phyloP scores from a whole-genome alignment of 2,888 invertebrate species.

The Sarcophaga carnaria region DNA sequence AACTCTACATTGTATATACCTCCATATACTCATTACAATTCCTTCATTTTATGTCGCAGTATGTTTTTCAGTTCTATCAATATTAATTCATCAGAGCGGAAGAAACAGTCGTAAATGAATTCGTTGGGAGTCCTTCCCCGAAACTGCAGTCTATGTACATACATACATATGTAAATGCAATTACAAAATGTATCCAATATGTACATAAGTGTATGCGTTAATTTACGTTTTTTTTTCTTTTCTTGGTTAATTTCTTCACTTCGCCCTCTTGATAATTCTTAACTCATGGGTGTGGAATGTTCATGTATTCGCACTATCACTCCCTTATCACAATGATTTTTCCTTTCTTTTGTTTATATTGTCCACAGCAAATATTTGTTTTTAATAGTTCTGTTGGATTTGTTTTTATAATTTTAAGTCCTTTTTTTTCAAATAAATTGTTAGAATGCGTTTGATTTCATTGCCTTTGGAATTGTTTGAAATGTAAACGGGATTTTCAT shows the following conservation, averaged over 20 bases:
- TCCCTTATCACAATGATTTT: conserved; percentile 18
- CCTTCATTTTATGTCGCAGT: too few relatives aligned
- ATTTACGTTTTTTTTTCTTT: conserved; percentile 20
- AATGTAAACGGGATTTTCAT: conserved; percentile 79
- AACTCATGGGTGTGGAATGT: conserved; percentile 53
- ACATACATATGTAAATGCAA: conserved; percentile 18
- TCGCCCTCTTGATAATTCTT: neutral
- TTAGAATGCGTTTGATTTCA: conserved; percentile 35
- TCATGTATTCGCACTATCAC: conserved; percentile 9
- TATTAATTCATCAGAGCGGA: too few relatives aligned
- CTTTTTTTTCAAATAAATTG: conserved; percentile 15
- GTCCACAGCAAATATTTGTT: conserved; percentile 78
- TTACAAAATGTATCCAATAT: conserved; percentile 17
- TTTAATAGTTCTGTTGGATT: conserved; percentile 77
- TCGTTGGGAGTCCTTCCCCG: neutral
- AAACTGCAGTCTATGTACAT: neutral
- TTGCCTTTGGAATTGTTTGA: conserved; percentile 66
- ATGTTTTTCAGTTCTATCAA: too few relatives aligned
- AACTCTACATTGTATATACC: too few relatives aligned
- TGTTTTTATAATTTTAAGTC: conserved; percentile 60
- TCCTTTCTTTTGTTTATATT: conserved; percentile 67
- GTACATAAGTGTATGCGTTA: conserved; percentile 6
- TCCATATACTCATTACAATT: too few relatives aligned
- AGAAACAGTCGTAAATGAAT: too few relatives aligned
- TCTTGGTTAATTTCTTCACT: too few relatives aligned